These are phyloP conservation scores for Andricus curvator DNA, from an alignment of 2,888 invertebrate genomes.

Conservation along the genomic window DNA sequence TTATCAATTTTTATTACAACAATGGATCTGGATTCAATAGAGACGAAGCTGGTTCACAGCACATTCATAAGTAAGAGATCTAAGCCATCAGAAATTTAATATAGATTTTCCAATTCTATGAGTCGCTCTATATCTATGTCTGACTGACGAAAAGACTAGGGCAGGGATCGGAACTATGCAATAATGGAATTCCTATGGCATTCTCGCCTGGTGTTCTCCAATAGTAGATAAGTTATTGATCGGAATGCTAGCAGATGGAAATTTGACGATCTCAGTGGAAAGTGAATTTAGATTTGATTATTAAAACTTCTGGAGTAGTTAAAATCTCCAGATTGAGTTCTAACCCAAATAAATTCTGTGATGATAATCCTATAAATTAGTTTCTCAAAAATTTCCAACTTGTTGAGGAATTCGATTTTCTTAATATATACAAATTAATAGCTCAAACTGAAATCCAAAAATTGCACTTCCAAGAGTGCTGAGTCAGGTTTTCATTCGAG, in stretches of 20 bases:
- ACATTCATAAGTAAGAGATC: slow-evolving; percentile 8
- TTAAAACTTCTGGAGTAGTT: neutral
- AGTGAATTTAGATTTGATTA: neutral
- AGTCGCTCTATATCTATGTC: neutral
- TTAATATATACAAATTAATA: neutral
- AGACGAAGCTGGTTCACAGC: neutral
- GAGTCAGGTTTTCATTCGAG: neutral
- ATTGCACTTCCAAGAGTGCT: neutral
- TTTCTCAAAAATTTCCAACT: neutral
- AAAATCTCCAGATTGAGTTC: neutral
- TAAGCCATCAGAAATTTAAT: slow-evolving; percentile 13
- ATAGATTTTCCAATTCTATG: slow-evolving; percentile 11
- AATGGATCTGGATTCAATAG: neutral
- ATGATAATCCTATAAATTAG: neutral
- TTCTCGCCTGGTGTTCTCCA: slow-evolving; percentile 1
- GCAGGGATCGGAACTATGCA: neutral
- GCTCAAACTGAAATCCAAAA: neutral
- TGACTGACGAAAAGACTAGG: neutral
- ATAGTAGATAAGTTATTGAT: slow-evolving; percentile 11
- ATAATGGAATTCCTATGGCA: slow-evolving; percentile 2
- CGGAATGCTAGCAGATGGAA: neutral
- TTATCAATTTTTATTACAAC: neutral
- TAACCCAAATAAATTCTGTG: neutral
- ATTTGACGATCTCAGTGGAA: neutral
- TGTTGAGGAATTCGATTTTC: neutral